These are phyloP conservation scores for Hoplias malabaricus DNA, from an alignment of 2,113 vertebrate genomes.

Conservation along the genomic window DNA sequence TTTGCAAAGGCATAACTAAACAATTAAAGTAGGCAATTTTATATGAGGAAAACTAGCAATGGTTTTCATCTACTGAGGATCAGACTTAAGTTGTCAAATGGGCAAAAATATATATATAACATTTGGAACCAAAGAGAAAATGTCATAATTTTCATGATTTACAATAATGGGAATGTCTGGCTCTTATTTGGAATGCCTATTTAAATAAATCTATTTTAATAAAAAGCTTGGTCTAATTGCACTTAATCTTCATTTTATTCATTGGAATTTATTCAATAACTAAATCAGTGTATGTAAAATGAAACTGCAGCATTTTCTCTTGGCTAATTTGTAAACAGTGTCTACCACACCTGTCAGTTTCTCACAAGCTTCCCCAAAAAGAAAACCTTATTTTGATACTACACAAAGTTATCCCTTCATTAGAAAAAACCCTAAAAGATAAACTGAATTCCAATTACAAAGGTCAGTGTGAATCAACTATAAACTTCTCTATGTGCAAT, in stretches of 20 bases:
- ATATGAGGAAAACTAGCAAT: background rate
- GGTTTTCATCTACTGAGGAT: background rate
- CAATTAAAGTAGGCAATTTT: background rate
- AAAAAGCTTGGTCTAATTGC: constrained; percentile 73
- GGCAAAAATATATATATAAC: background rate
- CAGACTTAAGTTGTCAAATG: background rate
- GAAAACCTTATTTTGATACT: constrained; percentile 48
- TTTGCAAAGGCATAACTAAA: background rate
- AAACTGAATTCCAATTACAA: constrained; percentile 57
- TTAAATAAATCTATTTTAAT: constrained; percentile 45
- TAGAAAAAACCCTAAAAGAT: constrained; percentile 45
- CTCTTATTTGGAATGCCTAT: constrained; percentile 63
- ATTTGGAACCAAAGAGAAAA: constrained; percentile 1
- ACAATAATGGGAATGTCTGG: constrained; percentile 67
- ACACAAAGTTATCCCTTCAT: constrained; percentile 68
- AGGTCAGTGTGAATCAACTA: constrained; percentile 67
- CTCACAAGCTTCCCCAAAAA: constrained; percentile 33
- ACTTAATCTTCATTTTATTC: constrained; percentile 68
- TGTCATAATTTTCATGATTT: constrained; percentile 11
- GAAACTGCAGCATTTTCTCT: constrained; percentile 74
- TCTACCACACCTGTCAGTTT: constrained; percentile 70
- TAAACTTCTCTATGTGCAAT: constrained; percentile 65
- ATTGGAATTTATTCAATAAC: constrained; percentile 51
- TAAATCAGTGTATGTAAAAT: constrained; percentile 52
- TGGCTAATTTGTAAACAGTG: constrained; percentile 78